phyloP scores from a whole-genome alignment of 2,888 invertebrate genomes.

The Platynereis dumerilii region DNA sequence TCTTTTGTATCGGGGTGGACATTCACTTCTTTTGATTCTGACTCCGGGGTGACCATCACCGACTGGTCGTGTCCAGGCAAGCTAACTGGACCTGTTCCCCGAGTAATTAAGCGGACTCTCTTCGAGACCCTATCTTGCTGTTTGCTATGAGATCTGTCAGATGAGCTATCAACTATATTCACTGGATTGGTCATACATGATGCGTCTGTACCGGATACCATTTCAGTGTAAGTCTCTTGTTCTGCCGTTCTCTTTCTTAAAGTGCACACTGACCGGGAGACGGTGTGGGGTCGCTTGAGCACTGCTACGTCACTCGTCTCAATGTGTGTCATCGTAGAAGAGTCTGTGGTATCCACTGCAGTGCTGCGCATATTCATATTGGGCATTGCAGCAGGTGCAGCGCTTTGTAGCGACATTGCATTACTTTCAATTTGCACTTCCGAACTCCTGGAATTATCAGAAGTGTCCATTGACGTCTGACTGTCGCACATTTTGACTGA shows the following conservation, averaged over 20 bases:
- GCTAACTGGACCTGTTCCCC: no score
- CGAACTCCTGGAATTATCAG: no score
- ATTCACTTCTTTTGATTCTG: no score
- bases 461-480: no score
- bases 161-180: background rate
- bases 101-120: no score
- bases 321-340: slow-evolving; percentile 13
- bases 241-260: slow-evolving; percentile 4
- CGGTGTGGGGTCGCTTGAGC: slow-evolving; percentile 26
- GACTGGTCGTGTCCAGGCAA: no score
- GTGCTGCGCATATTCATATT: background rate
- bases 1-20: background rate
- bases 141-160: background rate
- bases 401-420: no score
- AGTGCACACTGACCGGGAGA: slow-evolving; percentile 9
- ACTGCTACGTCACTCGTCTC: slow-evolving; percentile 17
- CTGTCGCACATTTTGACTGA: no score
- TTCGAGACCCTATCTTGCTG: no score
- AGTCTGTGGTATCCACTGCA: slow-evolving; percentile 1
- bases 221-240: background rate
- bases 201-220: background rate
- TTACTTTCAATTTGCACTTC: no score
- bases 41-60: no score
- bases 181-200: background rate
- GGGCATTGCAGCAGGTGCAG: background rate